Percentiles rank a stretch among this genome's conserved stretches.
Evolutionary conservation across 1,140 invertebrate species (phyloP).

Genomic region (Plutomurus gul): DNA sequence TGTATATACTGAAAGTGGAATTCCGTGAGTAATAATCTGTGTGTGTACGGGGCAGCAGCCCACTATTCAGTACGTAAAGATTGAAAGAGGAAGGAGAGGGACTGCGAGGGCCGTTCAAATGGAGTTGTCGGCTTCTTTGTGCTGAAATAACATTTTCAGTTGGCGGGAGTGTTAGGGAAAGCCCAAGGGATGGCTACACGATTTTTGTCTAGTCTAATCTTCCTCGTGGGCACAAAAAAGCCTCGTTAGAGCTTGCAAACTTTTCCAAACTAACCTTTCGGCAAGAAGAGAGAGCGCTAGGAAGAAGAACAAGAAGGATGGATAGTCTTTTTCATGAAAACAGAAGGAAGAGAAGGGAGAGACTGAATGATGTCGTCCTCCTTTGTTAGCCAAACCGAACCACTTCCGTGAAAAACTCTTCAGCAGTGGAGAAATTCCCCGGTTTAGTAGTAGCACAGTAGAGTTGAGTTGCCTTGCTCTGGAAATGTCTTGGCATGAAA

Average conservation of each 20-base stretch:
- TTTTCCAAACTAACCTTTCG: slow-evolving; percentile 31
- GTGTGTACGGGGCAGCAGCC: too few species aligned
- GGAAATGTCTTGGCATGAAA: background rate
- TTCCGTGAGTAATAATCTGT: too few species aligned
- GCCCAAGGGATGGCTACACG: slow-evolving; percentile 4
- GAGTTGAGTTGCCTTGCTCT: too few species aligned
- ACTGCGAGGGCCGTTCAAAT: background rate
- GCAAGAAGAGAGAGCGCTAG: background rate
- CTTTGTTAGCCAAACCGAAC: background rate
- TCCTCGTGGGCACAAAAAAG: slow-evolving; percentile 23
- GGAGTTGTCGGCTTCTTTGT: background rate
- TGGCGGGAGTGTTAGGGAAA: background rate
- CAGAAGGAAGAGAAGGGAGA: background rate
- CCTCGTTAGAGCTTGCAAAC: slow-evolving; percentile 24
- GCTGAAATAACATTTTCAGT: slow-evolving; percentile 34
- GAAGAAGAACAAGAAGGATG: background rate
- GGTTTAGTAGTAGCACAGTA: background rate
- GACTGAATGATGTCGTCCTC: background rate
- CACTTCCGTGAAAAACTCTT: background rate
- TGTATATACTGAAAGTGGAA: too few species aligned
- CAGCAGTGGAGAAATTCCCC: background rate
- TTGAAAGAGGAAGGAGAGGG: background rate
- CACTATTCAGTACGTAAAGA: too few species aligned
- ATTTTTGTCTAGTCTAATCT: slow-evolving; percentile 33
- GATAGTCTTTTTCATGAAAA: slow-evolving; percentile 16